Evolutionary conservation across 2,797 vertebrate species (phyloP).

Genomic region (Sciaenops ocellatus): DNA sequence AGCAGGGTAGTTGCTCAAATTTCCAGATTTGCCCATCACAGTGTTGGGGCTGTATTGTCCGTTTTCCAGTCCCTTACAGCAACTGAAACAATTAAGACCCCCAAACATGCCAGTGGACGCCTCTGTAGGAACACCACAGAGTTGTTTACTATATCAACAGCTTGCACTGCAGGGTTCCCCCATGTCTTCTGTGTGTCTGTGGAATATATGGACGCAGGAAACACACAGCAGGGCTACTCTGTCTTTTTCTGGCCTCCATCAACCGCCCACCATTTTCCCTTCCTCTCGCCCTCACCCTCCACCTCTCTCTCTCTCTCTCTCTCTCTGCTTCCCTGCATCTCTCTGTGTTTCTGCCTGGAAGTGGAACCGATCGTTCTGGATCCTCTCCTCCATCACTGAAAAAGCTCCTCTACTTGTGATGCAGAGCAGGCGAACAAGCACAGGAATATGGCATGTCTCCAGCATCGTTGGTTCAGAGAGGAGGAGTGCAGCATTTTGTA

Average conservation of each 20-base stretch:
- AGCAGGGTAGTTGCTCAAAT: slow-evolving; percentile 84
- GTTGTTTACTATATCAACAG: slow-evolving; percentile 81
- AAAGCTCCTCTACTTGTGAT: slow-evolving; percentile 69
- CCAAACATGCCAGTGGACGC: slow-evolving; percentile 81
- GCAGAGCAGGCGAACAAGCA: slow-evolving; percentile 61
- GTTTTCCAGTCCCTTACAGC: slow-evolving; percentile 84
- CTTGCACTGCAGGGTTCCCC: slow-evolving; percentile 64
- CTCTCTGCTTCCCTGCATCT: slow-evolving; percentile 44
- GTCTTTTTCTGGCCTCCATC: slow-evolving; percentile 33
- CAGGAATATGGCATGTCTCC: slow-evolving; percentile 75
- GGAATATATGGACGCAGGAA: slow-evolving; percentile 50
- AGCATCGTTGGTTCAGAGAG: slow-evolving; percentile 61
- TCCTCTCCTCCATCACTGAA: slow-evolving; percentile 54
- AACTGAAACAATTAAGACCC: slow-evolving; percentile 83
- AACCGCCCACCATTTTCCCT: slow-evolving; percentile 26
- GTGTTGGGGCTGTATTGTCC: slow-evolving; percentile 85
- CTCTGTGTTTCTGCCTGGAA: slow-evolving; percentile 62
- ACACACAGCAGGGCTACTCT: slow-evolving; percentile 47
- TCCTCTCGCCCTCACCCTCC: neutral
- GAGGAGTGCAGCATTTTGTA: slow-evolving; percentile 70
- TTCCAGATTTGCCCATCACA: slow-evolving; percentile 87
- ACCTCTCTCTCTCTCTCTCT: neutral
- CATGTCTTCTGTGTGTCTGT: slow-evolving; percentile 33
- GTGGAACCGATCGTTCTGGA: slow-evolving; percentile 69
- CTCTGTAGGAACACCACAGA: slow-evolving; percentile 69